These are phyloP conservation scores for Trichechus manatus DNA, from an alignment of 2,113 vertebrate species.

Conservation along the genomic window DNA sequence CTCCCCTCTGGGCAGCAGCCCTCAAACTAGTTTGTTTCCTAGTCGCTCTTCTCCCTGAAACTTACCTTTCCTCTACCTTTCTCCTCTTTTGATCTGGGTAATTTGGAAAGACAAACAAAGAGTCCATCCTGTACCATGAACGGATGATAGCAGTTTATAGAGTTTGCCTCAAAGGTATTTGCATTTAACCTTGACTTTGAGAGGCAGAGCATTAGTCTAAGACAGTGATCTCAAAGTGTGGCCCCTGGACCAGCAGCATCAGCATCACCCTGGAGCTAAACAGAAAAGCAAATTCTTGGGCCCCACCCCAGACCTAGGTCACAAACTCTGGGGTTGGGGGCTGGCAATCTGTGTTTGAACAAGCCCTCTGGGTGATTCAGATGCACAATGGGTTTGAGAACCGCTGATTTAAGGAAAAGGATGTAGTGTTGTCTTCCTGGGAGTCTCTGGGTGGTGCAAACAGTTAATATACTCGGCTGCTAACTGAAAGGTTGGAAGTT, in stretches of 20 bases:
- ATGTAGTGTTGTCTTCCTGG: rapidly evolving
- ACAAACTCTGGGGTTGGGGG: background rate
- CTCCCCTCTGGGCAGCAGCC: background rate
- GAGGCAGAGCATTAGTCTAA: background rate
- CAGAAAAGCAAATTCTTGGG: background rate
- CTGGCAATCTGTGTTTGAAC: background rate
- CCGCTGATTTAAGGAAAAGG: background rate
- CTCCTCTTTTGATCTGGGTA: background rate
- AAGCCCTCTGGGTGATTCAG: no score
- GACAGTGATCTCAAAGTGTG: background rate
- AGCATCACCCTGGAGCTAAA: background rate
- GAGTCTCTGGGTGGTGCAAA: background rate
- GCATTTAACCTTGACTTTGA: background rate
- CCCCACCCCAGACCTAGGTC: no score
- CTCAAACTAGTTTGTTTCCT: background rate
- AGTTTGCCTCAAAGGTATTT: background rate
- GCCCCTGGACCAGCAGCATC: background rate
- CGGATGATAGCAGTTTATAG: no score
- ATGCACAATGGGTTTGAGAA: background rate
- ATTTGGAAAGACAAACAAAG: background rate
- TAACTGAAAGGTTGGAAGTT: background rate
- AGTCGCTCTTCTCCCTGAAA: background rate
- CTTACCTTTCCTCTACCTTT: background rate
- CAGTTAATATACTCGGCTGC: background rate
- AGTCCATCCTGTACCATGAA: background rate